Evolutionary conservation across 2,888 invertebrate species (phyloP), one percentile per base, ranked within the genome.

Genomic region (Antheraea yamamai): DNA sequence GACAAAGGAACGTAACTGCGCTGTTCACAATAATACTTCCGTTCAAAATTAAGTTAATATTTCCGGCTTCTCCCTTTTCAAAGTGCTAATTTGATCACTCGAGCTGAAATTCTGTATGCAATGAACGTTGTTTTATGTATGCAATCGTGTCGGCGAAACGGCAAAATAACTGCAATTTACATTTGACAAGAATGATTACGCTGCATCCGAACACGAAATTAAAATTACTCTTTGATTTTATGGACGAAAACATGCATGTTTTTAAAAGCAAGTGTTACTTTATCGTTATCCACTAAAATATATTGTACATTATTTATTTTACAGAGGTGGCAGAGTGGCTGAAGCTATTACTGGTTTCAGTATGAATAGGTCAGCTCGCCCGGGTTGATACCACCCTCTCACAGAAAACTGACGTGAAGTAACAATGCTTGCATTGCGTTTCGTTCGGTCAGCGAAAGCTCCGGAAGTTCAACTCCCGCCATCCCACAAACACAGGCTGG

Each of bases 1-100:
- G 70, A 83, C 83, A 85, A 85, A 81, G 81, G 82, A 80, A 81
- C 47, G 55, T 47, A 20, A 72, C 26, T 68, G n/a, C 75, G 76
- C 74, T 70, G 75, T 77, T 77, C 75, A 61, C 39, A 75, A 74
- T 61, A 70, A 74, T 75, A 73, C 77, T 75, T 77, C 77, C 74
- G 76, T 76, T 71, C 74, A 77, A 76, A 77, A 76, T 75, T 75
- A 74, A 71, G 39, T 72, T 75, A 78, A 79, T 80, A 78, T 79
- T 74, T 77, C 74, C 39, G 77, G 76, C 77, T 79, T 79, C 64
- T 16, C 8, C n/a, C 12, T 39, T n/a, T 70, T 10, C 68, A 39
- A 70, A 20, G 70, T 70, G 20, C 1, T 70, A 70, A 70, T n/a
- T 70, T 39, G 18, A 70, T 39, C 70, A n/a, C 20, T 39, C 18